Evolutionary conservation across 64 coral and sea anemone species (phyloP).

Genomic region (Cladopsammia gracilis): DNA sequence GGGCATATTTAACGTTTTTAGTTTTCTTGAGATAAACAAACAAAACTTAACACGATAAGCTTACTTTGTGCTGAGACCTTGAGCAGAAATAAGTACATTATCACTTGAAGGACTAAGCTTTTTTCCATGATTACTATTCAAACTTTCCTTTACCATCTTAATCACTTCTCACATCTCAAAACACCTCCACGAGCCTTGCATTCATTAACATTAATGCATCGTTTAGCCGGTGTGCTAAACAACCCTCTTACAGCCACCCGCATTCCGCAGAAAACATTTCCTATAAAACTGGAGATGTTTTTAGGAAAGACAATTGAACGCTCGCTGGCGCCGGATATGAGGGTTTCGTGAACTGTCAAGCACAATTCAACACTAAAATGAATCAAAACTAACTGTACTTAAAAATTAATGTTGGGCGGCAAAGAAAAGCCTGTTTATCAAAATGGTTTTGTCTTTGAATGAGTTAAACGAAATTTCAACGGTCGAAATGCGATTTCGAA

Average conservation of each 20-base stretch:
- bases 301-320: background rate
- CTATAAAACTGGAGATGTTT: background rate
- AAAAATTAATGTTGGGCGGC: background rate
- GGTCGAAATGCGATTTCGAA: background rate
- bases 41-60: background rate
- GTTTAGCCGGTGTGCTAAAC: slow-evolving; percentile 9
- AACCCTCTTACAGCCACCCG: background rate
- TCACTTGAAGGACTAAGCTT: background rate
- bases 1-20: background rate
- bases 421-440: background rate
- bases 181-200: slow-evolving; percentile 48
- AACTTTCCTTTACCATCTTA: slow-evolving; percentile 5
- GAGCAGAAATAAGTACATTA: background rate
- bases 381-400: background rate
- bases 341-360: background rate
- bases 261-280: slow-evolving; percentile 5
- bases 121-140: background rate
- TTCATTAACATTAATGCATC: slow-evolving; percentile 38
- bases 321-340: background rate
- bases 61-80: background rate
- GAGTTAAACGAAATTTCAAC: background rate
- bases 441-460: background rate
- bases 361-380: background rate
- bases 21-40: background rate
- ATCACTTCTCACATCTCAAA: background rate